Evolutionary conservation across 2,113 vertebrate species (phyloP).

Genomic region (Crocuta crocuta): DNA sequence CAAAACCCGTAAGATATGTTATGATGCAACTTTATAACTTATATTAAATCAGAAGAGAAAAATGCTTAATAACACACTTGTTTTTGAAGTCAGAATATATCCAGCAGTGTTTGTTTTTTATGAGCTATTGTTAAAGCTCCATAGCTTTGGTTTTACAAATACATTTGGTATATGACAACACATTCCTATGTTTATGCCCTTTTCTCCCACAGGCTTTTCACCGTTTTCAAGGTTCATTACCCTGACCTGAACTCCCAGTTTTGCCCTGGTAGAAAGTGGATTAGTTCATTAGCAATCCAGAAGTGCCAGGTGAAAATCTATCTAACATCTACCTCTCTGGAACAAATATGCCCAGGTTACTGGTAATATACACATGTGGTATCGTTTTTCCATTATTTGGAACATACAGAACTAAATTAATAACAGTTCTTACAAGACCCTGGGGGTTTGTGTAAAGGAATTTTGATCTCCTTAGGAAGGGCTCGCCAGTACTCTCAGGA

Average conservation of each 20-base stretch:
- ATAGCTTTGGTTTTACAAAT: conserved; percentile 31
- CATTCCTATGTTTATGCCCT: conserved; percentile 62
- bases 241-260: conserved; percentile 72
- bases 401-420: conserved; percentile 92
- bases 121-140: conserved; percentile 31
- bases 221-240: conserved; percentile 76
- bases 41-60: conserved; percentile 18
- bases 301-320: conserved; percentile 87
- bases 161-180: conserved; percentile 26
- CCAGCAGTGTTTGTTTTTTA: background rate
- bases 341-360: conserved; percentile 80
- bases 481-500: conserved; percentile 89
- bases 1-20: conserved; percentile 1
- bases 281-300: conserved; percentile 79
- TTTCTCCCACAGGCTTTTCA: conserved; percentile 63
- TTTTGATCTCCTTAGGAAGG: conserved; percentile 90
- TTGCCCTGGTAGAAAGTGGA: conserved; percentile 73
- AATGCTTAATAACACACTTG: background rate
- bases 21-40: conserved; percentile 8
- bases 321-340: conserved; percentile 76
- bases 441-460: conserved; percentile 88
- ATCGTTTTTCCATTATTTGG: conserved; percentile 90
- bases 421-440: conserved; percentile 91
- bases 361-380: conserved; percentile 88
- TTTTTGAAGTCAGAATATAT: background rate